Base-by-base conservation (phyloP, 2,113 vertebrate species). In the Ammospiza nelsoni region DNA sequence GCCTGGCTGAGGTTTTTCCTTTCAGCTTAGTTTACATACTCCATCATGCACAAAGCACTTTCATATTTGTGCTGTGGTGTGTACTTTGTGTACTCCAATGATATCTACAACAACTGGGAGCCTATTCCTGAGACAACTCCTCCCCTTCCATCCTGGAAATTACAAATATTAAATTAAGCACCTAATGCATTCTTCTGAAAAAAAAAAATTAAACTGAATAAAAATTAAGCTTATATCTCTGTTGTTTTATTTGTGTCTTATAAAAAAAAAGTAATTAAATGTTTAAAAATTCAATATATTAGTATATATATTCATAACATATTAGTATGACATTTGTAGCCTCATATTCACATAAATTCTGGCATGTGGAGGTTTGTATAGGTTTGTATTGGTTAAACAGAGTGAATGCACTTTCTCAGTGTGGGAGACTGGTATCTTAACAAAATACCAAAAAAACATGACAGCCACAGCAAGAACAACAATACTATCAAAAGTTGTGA, bases 161-260 rank as follows among this genome's bases (percentile, higher is more conserved):
- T 90, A n/a, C 9, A 61, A 69, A 73, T 61, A n/a, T 37, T 82
- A 68, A 88, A 65, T 39, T 61, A 69, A 86, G 19, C 62, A 91
- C 78, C 58, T 93, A 90, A 58, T 75, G 61, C 48, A 95, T 92
- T 63, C 82, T 83, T 89, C 35, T 59, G 68, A 72, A 91, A 84
- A 85, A 87, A 87, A 87, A 84, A 90, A 93, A 6, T 1, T 5
- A 28, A 73, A 90, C 29, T 11, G 44, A 96, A 71, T 94, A 95
- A 63, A 46, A 54, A 63, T 27, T 27, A 14, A 88, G 83, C 52
- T 90, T 78, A 90, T 33, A 79, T 39, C 25, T 96, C 62, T 92
- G 37, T n/a, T 92, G 67, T 84, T 94, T 96, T 94, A 96, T 28
- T 76, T 90, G 59, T 96, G 15, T 58, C 29, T 79, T 92, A 85